Percentiles rank a stretch among this genome's conserved stretches.
Evolutionary conservation across 2,888 invertebrate genomes (phyloP).

Genomic region (Aphodius granarius): DNA sequence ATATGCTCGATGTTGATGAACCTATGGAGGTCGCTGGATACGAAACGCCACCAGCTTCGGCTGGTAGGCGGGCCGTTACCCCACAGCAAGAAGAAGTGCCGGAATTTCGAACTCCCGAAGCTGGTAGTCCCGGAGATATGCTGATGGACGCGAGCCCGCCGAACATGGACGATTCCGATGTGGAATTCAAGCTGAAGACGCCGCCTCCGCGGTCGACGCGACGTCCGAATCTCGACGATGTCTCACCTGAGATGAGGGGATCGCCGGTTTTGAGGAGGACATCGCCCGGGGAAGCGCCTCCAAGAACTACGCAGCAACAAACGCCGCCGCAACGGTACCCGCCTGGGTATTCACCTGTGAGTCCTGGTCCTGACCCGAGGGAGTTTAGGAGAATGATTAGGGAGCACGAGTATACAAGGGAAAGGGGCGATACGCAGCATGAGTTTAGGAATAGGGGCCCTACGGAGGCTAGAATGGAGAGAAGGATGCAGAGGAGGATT

Average conservation of each 20-base stretch:
- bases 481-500: background rate
- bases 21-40: background rate
- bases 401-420: slow-evolving; percentile 17
- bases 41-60: slow-evolving; percentile 1
- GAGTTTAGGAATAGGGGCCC: background rate
- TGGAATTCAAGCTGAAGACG: background rate
- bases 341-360: background rate
- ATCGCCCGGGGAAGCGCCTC: background rate
- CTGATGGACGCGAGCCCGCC: background rate
- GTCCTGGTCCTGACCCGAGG: background rate
- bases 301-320: background rate
- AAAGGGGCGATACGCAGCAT: slow-evolving; percentile 5
- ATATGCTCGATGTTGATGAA: slow-evolving; percentile 4
- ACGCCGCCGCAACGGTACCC: background rate
- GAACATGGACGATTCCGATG: slow-evolving; percentile 14
- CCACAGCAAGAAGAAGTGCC: slow-evolving; percentile 6
- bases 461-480: background rate
- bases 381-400: slow-evolving; percentile 9
- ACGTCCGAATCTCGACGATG: background rate
- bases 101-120: background rate
- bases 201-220: too few relatives aligned
- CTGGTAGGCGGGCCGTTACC: background rate
- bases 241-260: background rate
- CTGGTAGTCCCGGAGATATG: background rate
- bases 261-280: slow-evolving; percentile 2